phyloP scores from a whole-genome alignment of 2,888 invertebrate species.

The Odontothrips loti region DNA sequence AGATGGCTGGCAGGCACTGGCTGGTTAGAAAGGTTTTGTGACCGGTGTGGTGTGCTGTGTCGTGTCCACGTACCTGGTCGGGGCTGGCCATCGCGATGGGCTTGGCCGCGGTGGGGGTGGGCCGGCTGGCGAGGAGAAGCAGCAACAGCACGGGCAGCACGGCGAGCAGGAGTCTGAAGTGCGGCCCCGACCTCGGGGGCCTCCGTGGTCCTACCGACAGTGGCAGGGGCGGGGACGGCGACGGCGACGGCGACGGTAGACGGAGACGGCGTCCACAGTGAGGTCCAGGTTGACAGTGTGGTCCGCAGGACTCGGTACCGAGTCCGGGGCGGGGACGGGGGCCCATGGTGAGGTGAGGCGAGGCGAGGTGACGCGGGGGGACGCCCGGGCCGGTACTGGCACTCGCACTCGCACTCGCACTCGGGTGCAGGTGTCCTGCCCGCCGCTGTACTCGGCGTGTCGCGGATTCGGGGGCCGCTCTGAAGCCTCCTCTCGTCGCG shows the following conservation, averaged over 20 bases:
- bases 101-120: neutral
- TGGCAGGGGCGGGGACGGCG: neutral
- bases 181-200: no score
- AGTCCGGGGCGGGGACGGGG: neutral
- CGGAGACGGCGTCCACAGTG: no score
- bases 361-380: neutral
- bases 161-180: neutral
- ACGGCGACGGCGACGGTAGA: neutral
- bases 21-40: neutral
- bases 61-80: slow-evolving; percentile 5
- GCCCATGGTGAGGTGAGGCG: neutral
- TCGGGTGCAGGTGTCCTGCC: neutral
- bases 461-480: no score
- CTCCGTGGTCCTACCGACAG: neutral
- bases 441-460: no score
- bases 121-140: neutral
- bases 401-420: no score
- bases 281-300: neutral
- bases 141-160: neutral
- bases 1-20: no score
- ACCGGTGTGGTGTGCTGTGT: no score
- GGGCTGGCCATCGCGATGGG: slow-evolving; percentile 16
- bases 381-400: no score
- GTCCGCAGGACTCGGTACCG: no score
- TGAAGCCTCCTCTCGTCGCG: neutral